These are phyloP conservation scores for Beris chalybata DNA, from an alignment of 2,888 invertebrate genomes.

Conservation along the genomic window DNA sequence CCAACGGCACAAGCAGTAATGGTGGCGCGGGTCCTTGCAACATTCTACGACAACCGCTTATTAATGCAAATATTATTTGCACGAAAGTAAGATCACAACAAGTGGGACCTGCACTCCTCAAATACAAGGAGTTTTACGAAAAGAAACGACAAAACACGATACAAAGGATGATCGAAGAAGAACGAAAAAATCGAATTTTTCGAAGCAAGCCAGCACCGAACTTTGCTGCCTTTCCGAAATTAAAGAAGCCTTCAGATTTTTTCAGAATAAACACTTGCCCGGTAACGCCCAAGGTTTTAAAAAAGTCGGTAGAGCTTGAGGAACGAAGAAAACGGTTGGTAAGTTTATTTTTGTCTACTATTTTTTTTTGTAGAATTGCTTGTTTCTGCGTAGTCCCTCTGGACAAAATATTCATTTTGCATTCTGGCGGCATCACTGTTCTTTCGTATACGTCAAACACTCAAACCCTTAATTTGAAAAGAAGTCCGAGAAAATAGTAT, in stretches of 20 bases:
- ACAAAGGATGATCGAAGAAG: conserved; percentile 46
- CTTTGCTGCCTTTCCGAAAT: conserved; percentile 42
- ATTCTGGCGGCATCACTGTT: too few species aligned
- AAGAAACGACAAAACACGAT: conserved; percentile 44
- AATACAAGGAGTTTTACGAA: conserved; percentile 48
- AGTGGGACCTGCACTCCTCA: conserved; percentile 46
- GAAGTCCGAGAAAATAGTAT: too few species aligned
- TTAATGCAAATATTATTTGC: conserved; percentile 1
- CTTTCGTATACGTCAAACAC: too few species aligned
- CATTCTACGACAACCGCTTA: conserved; percentile 24
- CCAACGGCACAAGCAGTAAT: neutral
- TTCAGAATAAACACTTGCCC: conserved; percentile 40
- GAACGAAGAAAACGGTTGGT: conserved; percentile 44
- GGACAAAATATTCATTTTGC: too few species aligned
- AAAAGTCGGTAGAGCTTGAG: conserved; percentile 44
- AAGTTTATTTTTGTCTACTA: conserved; percentile 10
- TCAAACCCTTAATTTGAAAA: too few species aligned
- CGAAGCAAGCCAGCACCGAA: conserved; percentile 52
- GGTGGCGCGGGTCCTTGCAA: conserved; percentile 31
- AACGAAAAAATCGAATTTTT: conserved; percentile 50
- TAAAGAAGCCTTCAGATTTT: neutral
- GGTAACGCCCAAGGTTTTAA: conserved; percentile 49
- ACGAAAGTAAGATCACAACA: conserved; percentile 21
- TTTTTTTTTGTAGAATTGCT: neutral
- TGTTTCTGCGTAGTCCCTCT: too few species aligned